A percentile compares a stretch with the other conserved stretches of the same genome.
Conservation (phyloP, 2,113 vertebrate genomes). For the Nasalis larvatus region DNA sequence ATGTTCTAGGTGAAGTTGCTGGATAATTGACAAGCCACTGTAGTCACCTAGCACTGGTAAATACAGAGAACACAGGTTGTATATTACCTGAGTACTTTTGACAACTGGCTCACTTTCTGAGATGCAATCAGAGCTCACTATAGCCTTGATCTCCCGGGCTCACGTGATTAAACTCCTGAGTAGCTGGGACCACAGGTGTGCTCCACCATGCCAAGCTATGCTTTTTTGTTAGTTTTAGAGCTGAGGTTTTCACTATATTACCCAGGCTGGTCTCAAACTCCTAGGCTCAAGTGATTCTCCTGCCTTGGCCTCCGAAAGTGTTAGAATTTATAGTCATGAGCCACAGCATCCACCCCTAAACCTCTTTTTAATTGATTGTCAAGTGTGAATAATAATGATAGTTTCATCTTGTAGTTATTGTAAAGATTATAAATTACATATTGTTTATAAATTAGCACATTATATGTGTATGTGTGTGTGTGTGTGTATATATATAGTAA, state of each 20-base stretch:
- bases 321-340: neutral
- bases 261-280: too few species aligned
- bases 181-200: too few species aligned
- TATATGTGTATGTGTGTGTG: neutral
- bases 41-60: neutral
- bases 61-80: neutral
- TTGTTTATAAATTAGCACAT: neutral
- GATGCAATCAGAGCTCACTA: neutral
- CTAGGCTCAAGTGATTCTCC: too few species aligned
- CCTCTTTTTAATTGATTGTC: neutral
- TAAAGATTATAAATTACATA: neutral
- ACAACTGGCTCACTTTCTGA: neutral
- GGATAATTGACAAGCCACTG: neutral
- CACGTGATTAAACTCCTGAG: too few species aligned
- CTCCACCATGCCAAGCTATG: too few species aligned
- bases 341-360: neutral
- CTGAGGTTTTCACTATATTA: too few species aligned
- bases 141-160: too few species aligned
- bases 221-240: too few species aligned
- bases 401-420: neutral
- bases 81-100: neutral
- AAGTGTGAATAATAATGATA: neutral
- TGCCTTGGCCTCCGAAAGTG: too few species aligned
- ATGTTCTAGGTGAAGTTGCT: neutral
- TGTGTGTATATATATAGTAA: neutral